Evolutionary conservation across 2,888 invertebrate genomes (phyloP), one percentile per base, ranked within the genome.

Genomic region (Chorisops tibialis): DNA sequence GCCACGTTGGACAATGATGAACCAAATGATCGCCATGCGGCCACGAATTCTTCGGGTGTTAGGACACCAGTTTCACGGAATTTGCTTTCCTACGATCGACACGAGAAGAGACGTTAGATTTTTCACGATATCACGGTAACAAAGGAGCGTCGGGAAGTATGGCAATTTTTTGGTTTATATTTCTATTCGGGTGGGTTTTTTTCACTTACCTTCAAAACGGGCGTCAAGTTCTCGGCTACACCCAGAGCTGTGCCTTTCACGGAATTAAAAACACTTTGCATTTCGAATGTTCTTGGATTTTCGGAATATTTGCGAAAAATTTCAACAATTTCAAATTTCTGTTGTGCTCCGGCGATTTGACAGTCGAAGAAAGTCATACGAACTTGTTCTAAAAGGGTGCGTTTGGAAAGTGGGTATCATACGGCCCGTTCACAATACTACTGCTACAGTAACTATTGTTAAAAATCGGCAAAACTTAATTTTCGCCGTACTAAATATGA

Each of bases 1-100:
- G 93, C 99, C 99, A 99, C 0, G 99, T 98, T 0, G 99, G 98
- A 74, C 98, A 99, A 75, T 98, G 97, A 79, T 99, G 97, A 0
- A 98, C 97, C 61, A 99, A 80, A 79, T 99, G 98, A 74, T 99
- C 98, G 1, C 99, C 99, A 19, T 47, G 99, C 98, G 3, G 91
- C 94, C 3, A 99, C 93, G 83, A 98, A 99, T 81, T 98, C 99
- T 76, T 97, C 97, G 1, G 98, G 98, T n/a, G 97, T 99, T 24
- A 99, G 77, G 2, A 98, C 96, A 35, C 98, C 98, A 12, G 96
- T 98, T 79, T 98, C 97, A 69, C 91, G 88, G 77, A 97, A 98
- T 79, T 95, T 96, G 4, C 96, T 96, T 79, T 96, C 95, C 96
- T 96, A 70, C 43, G 9, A 35, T 12, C 5, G 50, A 41, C 16